Evolutionary conservation across 2,888 invertebrate genomes (phyloP), one percentile per base, ranked within the genome.

Genomic region (Charanyca ferruginea): DNA sequence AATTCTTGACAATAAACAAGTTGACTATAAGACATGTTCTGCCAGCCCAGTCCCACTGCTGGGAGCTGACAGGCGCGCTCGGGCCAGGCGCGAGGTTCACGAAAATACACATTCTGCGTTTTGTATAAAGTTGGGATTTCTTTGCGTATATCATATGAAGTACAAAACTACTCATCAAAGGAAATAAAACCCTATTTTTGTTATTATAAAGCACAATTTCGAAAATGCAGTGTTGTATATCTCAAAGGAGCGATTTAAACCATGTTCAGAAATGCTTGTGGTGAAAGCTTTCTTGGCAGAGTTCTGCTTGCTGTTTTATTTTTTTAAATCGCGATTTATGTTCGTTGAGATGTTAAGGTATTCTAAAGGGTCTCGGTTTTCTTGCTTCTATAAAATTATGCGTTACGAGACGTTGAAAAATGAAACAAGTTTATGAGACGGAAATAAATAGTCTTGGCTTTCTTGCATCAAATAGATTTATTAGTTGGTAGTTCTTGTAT

Each of bases 221-320:
- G 59, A 63, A 73, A 77, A 83, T 47, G 41, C 22, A 51, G 7
- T n/a, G 42, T 64, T 62, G 61, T 81, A 75, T 83, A 83, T 89
- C 91, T 91, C 92, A 85, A 88, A 91, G 92, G 92, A 89, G 83
- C 91, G 90, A 92, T 93, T 92, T 92, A 90, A 90, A 90, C 90
- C 92, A 91, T 91, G 91, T 91, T 90, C 89, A 85, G 88, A 89
- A 90, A 92, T 89, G 91, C 87, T 91, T 85, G 91, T 87, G 90
- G 90, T 90, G 92, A 92, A 92, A 93, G 93, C 91, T 92, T 92
- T 91, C 93, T 92, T 92, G 92, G 92, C 91, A 90, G 83, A 88
- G 89, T 89, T 91, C 90, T 89, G 90, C 88, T 90, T 87, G 87
- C 87, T 83, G 86, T 89, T 91, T 91, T 92, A 91, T 91, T 93